Conservation (phyloP, 2,888 invertebrate species). For the Cephus pulcher region DNA sequence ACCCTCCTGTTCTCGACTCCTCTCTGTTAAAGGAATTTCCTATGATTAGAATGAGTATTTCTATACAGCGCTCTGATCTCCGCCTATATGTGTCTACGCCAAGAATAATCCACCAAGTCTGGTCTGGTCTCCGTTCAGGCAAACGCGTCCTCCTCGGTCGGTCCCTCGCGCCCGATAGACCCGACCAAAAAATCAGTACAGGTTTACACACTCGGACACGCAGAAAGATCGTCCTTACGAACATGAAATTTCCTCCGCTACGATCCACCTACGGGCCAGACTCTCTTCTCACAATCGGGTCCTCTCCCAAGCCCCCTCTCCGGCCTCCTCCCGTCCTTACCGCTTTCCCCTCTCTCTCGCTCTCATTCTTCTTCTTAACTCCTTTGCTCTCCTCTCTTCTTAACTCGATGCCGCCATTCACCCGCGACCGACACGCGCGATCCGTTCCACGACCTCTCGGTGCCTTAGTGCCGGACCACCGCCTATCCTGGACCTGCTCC, state of each 20-base stretch:
- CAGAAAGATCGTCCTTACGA: not conserved
- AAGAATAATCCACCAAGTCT: constrained; percentile 42
- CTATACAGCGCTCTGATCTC: constrained; percentile 50
- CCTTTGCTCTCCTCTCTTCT: constrained; percentile 4
- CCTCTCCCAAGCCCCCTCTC: not conserved
- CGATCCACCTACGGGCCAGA: constrained; percentile 1
- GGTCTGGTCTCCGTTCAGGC: constrained; percentile 15
- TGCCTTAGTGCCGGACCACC: not conserved
- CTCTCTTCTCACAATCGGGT: constrained; percentile 2
- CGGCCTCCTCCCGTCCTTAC: not conserved
- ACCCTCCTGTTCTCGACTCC: constrained; percentile 31
- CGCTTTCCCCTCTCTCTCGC: constrained; percentile 7
- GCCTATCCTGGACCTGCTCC: not conserved
- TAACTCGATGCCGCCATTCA: not conserved
- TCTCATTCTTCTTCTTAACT: constrained; percentile 12
- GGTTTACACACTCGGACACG: not conserved
- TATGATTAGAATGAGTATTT: constrained; percentile 65
- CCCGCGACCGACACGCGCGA: not conserved
- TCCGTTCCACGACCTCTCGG: not conserved
- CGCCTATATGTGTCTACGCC: constrained; percentile 42
- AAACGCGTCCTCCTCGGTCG: constrained; percentile 1
- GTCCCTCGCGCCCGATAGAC: not conserved
- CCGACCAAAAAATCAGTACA: not conserved
- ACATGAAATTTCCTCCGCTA: not conserved
- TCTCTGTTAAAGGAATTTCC: constrained; percentile 59